phyloP scores from a whole-genome alignment of 2,113 vertebrate genomes.

The Siphamia tubifer region DNA sequence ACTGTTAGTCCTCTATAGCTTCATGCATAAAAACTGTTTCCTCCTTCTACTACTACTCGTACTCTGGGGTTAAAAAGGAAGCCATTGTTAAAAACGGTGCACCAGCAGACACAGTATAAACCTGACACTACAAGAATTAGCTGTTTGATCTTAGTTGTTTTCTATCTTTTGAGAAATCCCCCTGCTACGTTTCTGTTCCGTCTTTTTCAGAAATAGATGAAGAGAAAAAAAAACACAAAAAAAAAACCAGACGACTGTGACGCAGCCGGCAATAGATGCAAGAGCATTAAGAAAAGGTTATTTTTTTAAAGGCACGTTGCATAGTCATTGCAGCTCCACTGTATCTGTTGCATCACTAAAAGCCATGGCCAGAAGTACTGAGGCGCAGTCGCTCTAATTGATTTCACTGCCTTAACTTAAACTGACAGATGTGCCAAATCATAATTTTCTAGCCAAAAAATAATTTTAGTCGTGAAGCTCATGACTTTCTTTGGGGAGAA shows the following conservation, averaged over 20 bases:
- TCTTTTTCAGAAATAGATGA: conserved; percentile 13
- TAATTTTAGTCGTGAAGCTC: conserved; percentile 12
- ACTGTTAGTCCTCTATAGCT: too few species aligned
- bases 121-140: conserved; percentile 61
- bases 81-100: background rate
- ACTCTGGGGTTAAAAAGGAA: background rate
- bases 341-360: conserved; percentile 67
- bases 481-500: conserved; percentile 28
- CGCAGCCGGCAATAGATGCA: conserved; percentile 34
- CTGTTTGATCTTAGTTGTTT: conserved; percentile 20
- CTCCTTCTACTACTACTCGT: conserved; percentile 30
- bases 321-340: conserved; percentile 55
- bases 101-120: conserved; percentile 5
- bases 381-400: conserved; percentile 43
- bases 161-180: conserved; percentile 3
- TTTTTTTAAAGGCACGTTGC: conserved; percentile 41
- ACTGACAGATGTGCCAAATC: conserved; percentile 77
- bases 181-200: conserved; percentile 12
- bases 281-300: conserved; percentile 28
- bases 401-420: conserved; percentile 67
- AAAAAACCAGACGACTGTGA: too few species aligned
- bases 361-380: conserved; percentile 25
- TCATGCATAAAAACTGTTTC: background rate
- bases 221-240: background rate
- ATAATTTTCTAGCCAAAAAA: conserved; percentile 32